Conservation (phyloP, 2,888 invertebrate genomes). For the Chaitophorus viminalis region DNA sequence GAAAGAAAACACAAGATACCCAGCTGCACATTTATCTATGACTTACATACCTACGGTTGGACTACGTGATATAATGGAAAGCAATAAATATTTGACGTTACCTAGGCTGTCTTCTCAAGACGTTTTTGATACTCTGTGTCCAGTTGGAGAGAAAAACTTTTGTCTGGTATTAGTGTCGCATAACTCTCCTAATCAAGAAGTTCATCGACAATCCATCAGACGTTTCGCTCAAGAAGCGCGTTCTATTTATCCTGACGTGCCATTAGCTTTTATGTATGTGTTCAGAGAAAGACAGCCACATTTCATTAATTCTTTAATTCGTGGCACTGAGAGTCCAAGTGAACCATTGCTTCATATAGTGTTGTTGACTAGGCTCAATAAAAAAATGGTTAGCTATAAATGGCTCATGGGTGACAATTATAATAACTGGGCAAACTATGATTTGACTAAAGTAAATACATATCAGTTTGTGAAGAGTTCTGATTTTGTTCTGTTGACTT, state of each 20-base stretch:
- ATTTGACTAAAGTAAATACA: constrained; percentile 75
- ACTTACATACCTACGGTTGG: constrained; percentile 88
- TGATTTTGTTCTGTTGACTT: neutral
- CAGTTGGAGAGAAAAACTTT: constrained; percentile 83
- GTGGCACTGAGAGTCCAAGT: constrained; percentile 72
- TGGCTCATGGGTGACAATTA: constrained; percentile 80
- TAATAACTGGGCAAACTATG: constrained; percentile 69
- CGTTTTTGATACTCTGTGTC: constrained; percentile 85
- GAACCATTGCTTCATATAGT: constrained; percentile 83
- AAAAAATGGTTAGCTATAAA: constrained; percentile 87
- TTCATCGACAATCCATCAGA: constrained; percentile 76
- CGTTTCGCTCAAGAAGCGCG: constrained; percentile 77
- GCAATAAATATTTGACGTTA: constrained; percentile 87
- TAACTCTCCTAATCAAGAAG: constrained; percentile 72
- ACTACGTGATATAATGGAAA: constrained; percentile 86
- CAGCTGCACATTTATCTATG: constrained; percentile 89
- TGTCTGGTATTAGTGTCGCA: constrained; percentile 84
- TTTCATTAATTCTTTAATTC: constrained; percentile 47
- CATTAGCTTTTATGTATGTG: constrained; percentile 88
- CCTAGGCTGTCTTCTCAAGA: constrained; percentile 92
- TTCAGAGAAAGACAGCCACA: constrained; percentile 80
- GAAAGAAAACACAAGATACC: constrained; percentile 84
- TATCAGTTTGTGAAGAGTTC: neutral
- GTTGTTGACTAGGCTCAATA: constrained; percentile 89
- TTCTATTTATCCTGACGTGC: constrained; percentile 70